phyloP scores from a whole-genome alignment of 2,888 invertebrate species.

The Mesopsocus fuscifrons region DNA sequence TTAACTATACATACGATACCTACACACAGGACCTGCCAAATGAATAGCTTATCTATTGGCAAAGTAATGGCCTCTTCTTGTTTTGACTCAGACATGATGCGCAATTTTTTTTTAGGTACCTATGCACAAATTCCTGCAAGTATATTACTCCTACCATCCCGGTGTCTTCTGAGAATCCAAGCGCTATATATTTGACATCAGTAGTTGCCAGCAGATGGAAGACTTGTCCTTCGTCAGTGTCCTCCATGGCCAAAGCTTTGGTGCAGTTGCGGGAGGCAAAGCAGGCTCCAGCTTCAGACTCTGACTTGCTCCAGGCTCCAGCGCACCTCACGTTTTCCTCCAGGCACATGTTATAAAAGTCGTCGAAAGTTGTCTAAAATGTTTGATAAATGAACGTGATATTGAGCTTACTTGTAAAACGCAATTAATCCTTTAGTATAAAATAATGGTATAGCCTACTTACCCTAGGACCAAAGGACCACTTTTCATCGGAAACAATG shows the following conservation, averaged over 20 bases:
- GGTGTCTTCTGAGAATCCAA: neutral
- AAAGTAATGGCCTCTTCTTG: too few relatives aligned
- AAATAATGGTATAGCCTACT: too few relatives aligned
- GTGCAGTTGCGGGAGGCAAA: neutral
- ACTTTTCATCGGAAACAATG: neutral
- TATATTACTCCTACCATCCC: neutral
- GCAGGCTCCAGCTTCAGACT: neutral
- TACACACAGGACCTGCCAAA: too few relatives aligned
- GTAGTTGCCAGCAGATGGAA: neutral
- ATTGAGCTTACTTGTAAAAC: too few relatives aligned
- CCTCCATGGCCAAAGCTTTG: neutral
- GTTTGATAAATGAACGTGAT: too few relatives aligned
- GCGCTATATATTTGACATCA: neutral
- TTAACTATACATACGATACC: neutral
- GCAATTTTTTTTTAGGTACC: too few relatives aligned
- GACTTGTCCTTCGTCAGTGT: neutral
- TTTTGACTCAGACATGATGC: too few relatives aligned
- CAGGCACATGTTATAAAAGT: neutral
- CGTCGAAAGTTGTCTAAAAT: neutral
- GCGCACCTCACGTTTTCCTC: neutral
- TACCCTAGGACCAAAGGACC: too few relatives aligned
- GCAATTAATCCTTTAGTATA: too few relatives aligned
- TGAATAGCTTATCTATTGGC: too few relatives aligned
- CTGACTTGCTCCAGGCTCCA: neutral
- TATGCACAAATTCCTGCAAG: too few relatives aligned